Conservation (phyloP, 2,888 invertebrate genomes). For the Nudaria mundana region DNA sequence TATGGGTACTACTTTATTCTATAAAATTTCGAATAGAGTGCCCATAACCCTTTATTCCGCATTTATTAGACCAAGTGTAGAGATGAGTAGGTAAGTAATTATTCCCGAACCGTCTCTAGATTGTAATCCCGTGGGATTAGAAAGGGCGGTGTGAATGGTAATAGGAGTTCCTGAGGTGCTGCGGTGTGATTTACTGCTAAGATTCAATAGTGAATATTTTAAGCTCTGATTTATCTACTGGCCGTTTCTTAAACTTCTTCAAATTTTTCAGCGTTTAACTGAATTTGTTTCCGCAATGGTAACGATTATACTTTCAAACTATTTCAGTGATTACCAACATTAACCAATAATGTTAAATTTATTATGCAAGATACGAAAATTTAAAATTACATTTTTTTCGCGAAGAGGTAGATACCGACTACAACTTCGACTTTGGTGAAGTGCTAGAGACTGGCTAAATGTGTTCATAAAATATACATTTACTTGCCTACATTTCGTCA, state of each 20-base stretch:
- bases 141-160: slow-evolving; percentile 78
- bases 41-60: slow-evolving; percentile 40
- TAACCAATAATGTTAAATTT: too few relatives aligned
- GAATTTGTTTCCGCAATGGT: neutral
- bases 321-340: neutral
- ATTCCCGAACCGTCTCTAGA: slow-evolving; percentile 74
- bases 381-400: neutral
- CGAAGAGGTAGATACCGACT: neutral
- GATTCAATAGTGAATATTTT: slow-evolving; percentile 80
- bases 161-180: slow-evolving; percentile 73
- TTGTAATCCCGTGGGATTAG: slow-evolving; percentile 77
- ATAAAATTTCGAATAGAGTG: too few relatives aligned
- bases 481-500: too few relatives aligned
- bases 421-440: neutral
- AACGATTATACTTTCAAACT: neutral
- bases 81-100: slow-evolving; percentile 74
- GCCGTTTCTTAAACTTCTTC: slow-evolving; percentile 42
- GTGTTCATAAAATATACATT: too few relatives aligned
- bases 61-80: slow-evolving; percentile 52
- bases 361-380: too few relatives aligned
- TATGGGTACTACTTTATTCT: too few relatives aligned
- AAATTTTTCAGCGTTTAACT: slow-evolving; percentile 1
- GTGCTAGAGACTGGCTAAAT: too few relatives aligned
- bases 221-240: slow-evolving; percentile 68
- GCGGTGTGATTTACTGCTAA: slow-evolving; percentile 79